Evolutionary conservation across 2,797 vertebrate species (phyloP).

Genomic region (Thaleichthys pacificus): DNA sequence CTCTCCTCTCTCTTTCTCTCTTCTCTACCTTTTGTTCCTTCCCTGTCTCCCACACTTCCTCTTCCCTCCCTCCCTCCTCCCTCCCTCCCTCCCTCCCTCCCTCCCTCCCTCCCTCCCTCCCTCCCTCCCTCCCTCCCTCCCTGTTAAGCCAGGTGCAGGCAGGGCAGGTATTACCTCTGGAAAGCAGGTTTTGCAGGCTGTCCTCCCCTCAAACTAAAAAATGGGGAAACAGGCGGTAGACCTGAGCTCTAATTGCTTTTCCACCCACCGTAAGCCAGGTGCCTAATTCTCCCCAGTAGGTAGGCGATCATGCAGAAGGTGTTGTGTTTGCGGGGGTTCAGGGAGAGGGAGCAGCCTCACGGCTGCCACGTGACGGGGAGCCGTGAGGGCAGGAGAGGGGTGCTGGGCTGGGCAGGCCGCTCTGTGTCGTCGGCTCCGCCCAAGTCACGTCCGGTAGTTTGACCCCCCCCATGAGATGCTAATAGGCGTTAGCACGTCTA

Average conservation of each 20-base stretch:
- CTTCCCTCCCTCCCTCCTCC: too few relatives aligned
- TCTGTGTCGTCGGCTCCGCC: background rate
- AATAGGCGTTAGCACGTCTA: background rate
- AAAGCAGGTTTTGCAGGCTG: background rate
- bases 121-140: too few relatives aligned
- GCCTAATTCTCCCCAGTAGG: background rate
- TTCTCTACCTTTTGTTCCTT: background rate
- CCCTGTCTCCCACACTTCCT: background rate
- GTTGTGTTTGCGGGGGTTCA: background rate
- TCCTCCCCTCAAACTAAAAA: background rate
- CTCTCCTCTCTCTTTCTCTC: background rate
- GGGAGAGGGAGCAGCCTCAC: background rate
- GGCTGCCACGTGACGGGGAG: background rate
- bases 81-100: too few relatives aligned
- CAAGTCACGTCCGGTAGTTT: background rate
- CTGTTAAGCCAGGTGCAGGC: too few relatives aligned
- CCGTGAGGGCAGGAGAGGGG: background rate
- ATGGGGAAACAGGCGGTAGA: background rate
- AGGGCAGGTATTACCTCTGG: too few relatives aligned
- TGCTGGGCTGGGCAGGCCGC: background rate
- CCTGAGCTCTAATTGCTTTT: background rate
- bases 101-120: too few relatives aligned
- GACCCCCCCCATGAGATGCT: background rate
- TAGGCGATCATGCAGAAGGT: background rate
- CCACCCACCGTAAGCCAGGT: background rate